These are phyloP conservation scores for Torymus texanus DNA, from an alignment of 2,888 invertebrate genomes.

Conservation along the genomic window DNA sequence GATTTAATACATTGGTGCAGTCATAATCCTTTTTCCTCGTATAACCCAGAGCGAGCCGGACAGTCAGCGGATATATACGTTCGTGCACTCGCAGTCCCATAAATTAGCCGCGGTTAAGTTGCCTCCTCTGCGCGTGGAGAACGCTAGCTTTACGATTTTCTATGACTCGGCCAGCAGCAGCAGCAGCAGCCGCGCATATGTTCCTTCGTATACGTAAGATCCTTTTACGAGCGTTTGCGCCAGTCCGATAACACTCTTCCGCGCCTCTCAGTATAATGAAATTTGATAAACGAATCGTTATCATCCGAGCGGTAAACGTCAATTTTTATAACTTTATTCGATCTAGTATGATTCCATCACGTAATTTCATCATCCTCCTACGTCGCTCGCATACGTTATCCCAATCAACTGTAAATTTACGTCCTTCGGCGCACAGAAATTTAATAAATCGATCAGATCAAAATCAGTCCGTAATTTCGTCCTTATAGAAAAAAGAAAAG, in stretches of 20 bases:
- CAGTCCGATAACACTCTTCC: background rate
- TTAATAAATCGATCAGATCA: no score
- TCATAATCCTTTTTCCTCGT: constrained; percentile 10
- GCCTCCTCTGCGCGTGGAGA: background rate
- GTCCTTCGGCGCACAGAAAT: no score
- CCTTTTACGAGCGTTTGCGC: constrained; percentile 17
- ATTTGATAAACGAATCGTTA: background rate
- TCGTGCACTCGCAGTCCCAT: background rate
- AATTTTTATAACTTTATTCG: no score
- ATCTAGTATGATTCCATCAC: no score
- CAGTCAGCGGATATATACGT: background rate
- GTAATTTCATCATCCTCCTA: no score
- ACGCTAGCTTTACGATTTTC: constrained; percentile 24
- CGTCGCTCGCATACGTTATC: no score
- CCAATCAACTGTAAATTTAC: no score
- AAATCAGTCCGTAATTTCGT: no score
- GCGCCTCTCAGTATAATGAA: background rate
- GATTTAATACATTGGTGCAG: constrained; percentile 21
- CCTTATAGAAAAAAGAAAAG: no score
- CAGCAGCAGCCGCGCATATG: background rate
- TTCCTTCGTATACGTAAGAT: background rate
- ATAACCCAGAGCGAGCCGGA: no score
- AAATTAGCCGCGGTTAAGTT: constrained; percentile 39
- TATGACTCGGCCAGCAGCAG: constrained; percentile 22
- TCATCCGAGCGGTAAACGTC: no score